These are phyloP conservation scores for Malacoraja senta DNA, from an alignment of 2,797 vertebrate species.

Conservation along the genomic window DNA sequence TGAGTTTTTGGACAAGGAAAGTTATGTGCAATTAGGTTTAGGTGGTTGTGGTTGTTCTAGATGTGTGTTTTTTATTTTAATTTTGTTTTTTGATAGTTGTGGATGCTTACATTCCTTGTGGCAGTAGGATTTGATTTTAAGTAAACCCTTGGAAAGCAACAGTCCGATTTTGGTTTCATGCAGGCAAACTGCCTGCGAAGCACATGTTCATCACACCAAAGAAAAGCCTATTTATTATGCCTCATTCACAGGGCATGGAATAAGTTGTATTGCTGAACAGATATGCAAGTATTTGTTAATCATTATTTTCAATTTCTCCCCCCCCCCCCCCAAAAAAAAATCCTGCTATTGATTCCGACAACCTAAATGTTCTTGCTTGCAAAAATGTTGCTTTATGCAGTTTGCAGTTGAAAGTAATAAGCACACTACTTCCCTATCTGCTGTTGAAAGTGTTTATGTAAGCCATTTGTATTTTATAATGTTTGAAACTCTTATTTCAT, in stretches of 20 bases:
- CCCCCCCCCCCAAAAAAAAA: not conserved
- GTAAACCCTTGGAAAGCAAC: conserved; percentile 18
- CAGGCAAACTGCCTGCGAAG: conserved; percentile 29
- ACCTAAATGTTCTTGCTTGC: not conserved
- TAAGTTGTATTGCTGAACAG: conserved; percentile 30
- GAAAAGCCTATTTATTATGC: conserved; percentile 37
- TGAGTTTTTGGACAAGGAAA: conserved; percentile 22
- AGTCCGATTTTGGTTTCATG: conserved; percentile 20
- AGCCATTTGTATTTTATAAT: not conserved
- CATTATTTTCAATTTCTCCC: not conserved
- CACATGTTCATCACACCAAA: conserved; percentile 37
- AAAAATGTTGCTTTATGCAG: conserved; percentile 19
- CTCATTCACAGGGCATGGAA: conserved; percentile 36
- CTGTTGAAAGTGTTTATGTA: conserved; percentile 24
- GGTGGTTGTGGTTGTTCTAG: conserved; percentile 25
- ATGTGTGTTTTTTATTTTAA: conserved; percentile 30
- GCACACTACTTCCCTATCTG: not conserved
- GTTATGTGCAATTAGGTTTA: conserved; percentile 37
- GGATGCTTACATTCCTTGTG: conserved; percentile 36
- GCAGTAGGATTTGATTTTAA: conserved; percentile 14
- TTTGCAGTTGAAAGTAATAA: not conserved
- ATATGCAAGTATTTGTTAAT: conserved; percentile 29
- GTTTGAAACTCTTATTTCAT: conserved; percentile 22
- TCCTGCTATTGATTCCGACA: not conserved
- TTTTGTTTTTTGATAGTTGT: conserved; percentile 29